These are phyloP conservation scores for Pandemis heparana DNA, from an alignment of 2,888 invertebrate species.

Conservation along the genomic window DNA sequence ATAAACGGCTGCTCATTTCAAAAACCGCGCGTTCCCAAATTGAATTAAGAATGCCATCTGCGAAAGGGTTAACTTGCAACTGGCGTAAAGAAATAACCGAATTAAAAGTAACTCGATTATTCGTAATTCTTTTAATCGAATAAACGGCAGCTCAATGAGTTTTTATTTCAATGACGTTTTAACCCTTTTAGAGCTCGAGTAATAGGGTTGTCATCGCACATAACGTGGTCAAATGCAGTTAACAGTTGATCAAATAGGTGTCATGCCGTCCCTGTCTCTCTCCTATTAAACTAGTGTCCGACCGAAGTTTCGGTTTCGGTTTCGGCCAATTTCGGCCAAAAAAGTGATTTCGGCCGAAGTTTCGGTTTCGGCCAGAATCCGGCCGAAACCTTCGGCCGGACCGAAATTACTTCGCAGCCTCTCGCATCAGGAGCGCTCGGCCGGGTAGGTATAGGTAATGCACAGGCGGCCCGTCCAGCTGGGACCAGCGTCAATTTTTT, in stretches of 20 bases:
- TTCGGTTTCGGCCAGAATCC: too few relatives aligned
- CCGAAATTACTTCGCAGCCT: too few relatives aligned
- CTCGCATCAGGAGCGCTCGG: too few relatives aligned
- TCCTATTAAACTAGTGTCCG: too few relatives aligned
- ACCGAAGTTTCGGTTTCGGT: too few relatives aligned
- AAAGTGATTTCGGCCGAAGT: too few relatives aligned
- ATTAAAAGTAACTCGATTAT: constrained; percentile 29
- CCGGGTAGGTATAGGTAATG: too few relatives aligned
- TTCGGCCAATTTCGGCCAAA: too few relatives aligned
- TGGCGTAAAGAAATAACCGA: constrained; percentile 29
- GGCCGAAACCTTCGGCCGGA: too few relatives aligned
- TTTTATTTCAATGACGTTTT: constrained; percentile 25
- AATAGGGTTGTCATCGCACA: constrained; percentile 17
- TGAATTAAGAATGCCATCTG: constrained; percentile 24
- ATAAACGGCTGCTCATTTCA: background rate
- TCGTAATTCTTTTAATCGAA: constrained; percentile 37
- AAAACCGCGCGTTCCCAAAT: background rate
- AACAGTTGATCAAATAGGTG: constrained; percentile 35
- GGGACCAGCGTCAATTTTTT: too few relatives aligned
- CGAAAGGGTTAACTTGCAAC: constrained; percentile 10
- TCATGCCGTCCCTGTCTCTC: too few relatives aligned
- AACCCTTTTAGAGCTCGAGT: constrained; percentile 26
- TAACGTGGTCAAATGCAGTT: constrained; percentile 26
- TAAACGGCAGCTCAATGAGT: constrained; percentile 23
- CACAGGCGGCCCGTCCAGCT: too few relatives aligned